Base-by-base conservation (phyloP, 1,140 invertebrate genomes). In the Monomorium pharaonis region DNA sequence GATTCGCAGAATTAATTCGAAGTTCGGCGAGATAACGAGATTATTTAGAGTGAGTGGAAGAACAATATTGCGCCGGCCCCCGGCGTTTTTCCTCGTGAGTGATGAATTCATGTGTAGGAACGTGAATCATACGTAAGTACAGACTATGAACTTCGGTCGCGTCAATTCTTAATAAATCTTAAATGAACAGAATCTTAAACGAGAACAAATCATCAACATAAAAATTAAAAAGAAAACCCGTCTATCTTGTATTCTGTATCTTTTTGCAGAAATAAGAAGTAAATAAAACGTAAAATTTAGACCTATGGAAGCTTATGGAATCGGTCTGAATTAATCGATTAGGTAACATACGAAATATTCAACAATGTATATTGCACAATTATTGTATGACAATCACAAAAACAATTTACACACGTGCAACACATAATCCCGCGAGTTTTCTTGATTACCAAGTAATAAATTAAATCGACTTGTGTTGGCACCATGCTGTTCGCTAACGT, bases 1-100 rank as follows among this genome's bases (percentile, higher is more conserved):
- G 49, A 72, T 47, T 83, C 27, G 37, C 37, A 18, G 67, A 72
- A 58, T 58, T 74, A 83, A 83, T 83, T 83, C 42, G 16, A 47
- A 58, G 51, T 47, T 42, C 51, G 37, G 27, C 24, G 18, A 67
- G 78, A 58, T 72, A 81, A 72, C 78, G 67, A 72, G 51, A 83
- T 83, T 72, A 83, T 83, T 72, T 83, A 58, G 49, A 58, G 4
- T 7, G 21, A 2, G 3, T 7, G 51, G 33, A 42, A 65, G 37
- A 60, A 33, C 14, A 47, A 18, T 44, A 67, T 51, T 7, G 27
- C 65, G 16, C 65, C 12, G n/a, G 12, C 16, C n/a, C n/a, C n/a
- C n/a, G n/a, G n/a, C 33, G 33, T 83, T 58, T 83, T 83, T 44
- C 9, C 67, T 51, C 51, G 33, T 74, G 51, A 83, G 18, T 33